phyloP scores from a whole-genome alignment of 2,888 invertebrate species.

The Drosophila borealis region DNA sequence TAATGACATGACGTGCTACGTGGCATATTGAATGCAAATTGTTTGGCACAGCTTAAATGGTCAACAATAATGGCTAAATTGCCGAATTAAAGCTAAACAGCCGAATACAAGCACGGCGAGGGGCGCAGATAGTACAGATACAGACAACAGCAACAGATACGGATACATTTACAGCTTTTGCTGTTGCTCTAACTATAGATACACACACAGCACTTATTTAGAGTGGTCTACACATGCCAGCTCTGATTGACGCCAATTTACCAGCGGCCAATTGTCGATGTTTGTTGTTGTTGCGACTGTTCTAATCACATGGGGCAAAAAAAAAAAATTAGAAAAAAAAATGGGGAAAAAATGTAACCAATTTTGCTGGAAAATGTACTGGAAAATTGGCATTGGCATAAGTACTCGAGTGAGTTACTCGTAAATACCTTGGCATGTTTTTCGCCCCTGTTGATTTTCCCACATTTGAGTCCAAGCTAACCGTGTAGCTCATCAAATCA shows the following conservation, averaged over 20 bases:
- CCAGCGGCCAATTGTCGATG: slow-evolving; percentile 34
- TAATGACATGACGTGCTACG: slow-evolving; percentile 33
- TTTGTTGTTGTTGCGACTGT: slow-evolving; percentile 20
- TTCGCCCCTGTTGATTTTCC: slow-evolving; percentile 28
- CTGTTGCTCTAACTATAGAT: neutral
- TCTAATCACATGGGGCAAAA: slow-evolving; percentile 46
- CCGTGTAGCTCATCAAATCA: slow-evolving; percentile 39
- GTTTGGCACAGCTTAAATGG: slow-evolving; percentile 30
- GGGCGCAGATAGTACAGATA: neutral
- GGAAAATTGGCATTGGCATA: slow-evolving; percentile 50
- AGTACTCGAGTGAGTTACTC: slow-evolving; percentile 26
- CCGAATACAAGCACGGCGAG: slow-evolving; percentile 10
- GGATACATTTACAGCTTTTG: neutral
- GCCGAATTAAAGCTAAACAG: slow-evolving; percentile 36
- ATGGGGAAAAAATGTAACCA: slow-evolving; percentile 11
- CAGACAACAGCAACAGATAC: neutral
- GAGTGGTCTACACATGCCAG: slow-evolving; percentile 39
- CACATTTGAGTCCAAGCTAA: slow-evolving; percentile 35
- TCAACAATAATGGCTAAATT: slow-evolving; percentile 49
- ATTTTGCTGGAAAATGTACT: slow-evolving; percentile 47
- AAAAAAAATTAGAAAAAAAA: slow-evolving; percentile 7
- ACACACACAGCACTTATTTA: slow-evolving; percentile 10
- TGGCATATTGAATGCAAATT: slow-evolving; percentile 42
- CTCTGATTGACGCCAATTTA: slow-evolving; percentile 47
- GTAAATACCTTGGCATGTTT: slow-evolving; percentile 45